phyloP scores from a whole-genome alignment of 2,113 vertebrate species.

The Saguinus imperator region DNA sequence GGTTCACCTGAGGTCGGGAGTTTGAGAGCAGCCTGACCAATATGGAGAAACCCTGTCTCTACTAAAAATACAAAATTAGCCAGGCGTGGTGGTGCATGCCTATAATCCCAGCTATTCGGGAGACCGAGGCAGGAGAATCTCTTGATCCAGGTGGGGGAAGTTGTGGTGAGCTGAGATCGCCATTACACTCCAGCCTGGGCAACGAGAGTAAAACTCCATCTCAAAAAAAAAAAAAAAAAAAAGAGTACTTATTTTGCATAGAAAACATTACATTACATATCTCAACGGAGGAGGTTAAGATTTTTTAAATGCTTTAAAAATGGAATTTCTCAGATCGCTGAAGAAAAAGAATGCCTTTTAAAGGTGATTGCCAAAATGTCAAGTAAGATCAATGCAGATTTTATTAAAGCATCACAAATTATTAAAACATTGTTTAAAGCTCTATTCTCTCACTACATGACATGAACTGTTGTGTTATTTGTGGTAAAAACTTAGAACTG shows the following conservation, averaged over 20 bases:
- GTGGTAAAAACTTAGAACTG: neutral
- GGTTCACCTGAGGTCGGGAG: no score
- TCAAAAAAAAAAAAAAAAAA: no score
- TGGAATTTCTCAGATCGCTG: neutral
- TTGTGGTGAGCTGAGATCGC: no score
- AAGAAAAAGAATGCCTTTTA: neutral
- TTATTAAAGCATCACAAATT: neutral
- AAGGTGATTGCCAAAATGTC: constrained; percentile 24
- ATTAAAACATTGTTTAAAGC: neutral
- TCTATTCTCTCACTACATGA: constrained; percentile 18
- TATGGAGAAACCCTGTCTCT: no score
- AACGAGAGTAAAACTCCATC: no score
- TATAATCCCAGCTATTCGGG: no score
- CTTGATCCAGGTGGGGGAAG: no score
- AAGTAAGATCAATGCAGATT: neutral
- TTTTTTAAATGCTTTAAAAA: neutral
- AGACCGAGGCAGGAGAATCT: no score
- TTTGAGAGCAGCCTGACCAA: no score
- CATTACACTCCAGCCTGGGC: no score
- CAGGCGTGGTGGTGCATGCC: no score
- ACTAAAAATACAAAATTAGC: no score
- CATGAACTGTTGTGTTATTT: neutral
- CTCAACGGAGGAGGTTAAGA: neutral
- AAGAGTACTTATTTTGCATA: neutral
- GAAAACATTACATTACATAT: neutral